Conservation (phyloP, 2,797 vertebrate genomes). For the Ciconia nigra region DNA sequence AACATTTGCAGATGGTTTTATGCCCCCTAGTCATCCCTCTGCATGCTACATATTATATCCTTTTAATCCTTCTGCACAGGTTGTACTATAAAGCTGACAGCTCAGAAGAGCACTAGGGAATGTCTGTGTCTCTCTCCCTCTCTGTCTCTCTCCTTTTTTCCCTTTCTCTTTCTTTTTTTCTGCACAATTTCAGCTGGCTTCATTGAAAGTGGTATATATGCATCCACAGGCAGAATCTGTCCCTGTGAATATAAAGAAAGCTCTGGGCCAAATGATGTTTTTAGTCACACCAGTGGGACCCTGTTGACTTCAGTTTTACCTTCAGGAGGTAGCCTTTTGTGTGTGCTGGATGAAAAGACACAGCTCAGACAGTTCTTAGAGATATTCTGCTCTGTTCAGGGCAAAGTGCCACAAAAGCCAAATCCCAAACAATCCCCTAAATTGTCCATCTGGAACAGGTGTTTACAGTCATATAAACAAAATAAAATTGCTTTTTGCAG, state of each 20-base stretch:
- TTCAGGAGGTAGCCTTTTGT: conserved; percentile 26
- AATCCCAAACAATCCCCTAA: conserved; percentile 5
- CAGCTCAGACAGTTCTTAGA: neutral
- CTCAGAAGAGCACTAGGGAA: neutral
- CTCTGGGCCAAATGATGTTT: conserved; percentile 9
- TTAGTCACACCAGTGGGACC: neutral
- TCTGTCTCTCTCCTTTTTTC: rapidly evolving
- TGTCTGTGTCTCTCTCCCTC: neutral
- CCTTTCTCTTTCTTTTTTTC: neutral
- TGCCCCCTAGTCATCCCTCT: conserved; percentile 20
- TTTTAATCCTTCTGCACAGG: conserved; percentile 25
- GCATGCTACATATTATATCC: neutral
- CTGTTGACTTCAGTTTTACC: conserved; percentile 11
- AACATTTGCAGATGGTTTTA: conserved; percentile 36
- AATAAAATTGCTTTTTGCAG: neutral
- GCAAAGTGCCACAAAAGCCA: conserved; percentile 19
- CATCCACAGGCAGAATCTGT: neutral
- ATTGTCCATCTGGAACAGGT: conserved; percentile 46
- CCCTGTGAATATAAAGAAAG: neutral
- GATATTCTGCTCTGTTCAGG: conserved; percentile 34
- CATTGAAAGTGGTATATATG: neutral
- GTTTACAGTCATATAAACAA: conserved; percentile 34
- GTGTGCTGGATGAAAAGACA: conserved; percentile 21
- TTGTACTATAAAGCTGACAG: conserved; percentile 9
- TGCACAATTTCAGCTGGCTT: neutral